These are phyloP conservation scores for Vultur gryphus DNA, from an alignment of 2,797 vertebrate genomes.

Conservation along the genomic window DNA sequence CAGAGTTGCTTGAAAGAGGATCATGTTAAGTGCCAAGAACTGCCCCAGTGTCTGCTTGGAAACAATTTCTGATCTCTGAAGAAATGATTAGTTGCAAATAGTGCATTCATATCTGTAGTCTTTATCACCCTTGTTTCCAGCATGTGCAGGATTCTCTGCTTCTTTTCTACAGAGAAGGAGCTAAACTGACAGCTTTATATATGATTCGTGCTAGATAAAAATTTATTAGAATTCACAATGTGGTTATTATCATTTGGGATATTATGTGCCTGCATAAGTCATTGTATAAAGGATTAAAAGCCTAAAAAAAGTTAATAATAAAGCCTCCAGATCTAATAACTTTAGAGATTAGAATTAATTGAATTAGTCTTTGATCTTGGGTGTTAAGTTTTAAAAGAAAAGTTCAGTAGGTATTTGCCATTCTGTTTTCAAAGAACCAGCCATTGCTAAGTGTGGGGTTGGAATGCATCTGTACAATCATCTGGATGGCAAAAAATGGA, in stretches of 20 bases:
- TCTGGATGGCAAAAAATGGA: neutral
- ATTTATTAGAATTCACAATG: constrained; percentile 47
- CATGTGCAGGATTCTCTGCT: neutral
- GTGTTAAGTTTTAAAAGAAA: constrained; percentile 46
- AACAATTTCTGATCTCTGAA: constrained; percentile 19
- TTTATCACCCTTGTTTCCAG: constrained; percentile 17
- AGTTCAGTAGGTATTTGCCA: constrained; percentile 23
- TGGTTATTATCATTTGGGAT: constrained; percentile 47
- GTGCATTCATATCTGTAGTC: neutral
- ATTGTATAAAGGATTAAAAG: constrained; percentile 65
- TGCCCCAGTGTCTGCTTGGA: neutral
- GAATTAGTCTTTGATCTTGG: constrained; percentile 69
- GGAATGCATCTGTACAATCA: neutral
- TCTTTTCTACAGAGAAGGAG: constrained; percentile 9
- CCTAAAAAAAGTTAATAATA: constrained; percentile 60
- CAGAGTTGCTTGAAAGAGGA: neutral
- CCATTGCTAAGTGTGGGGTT: neutral
- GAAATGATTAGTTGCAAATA: constrained; percentile 22
- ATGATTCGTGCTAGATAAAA: constrained; percentile 56
- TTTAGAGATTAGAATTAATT: constrained; percentile 69
- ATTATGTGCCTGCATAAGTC: constrained; percentile 26
- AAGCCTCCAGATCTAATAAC: constrained; percentile 52
- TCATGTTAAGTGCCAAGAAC: neutral
- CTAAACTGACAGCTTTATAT: constrained; percentile 53
- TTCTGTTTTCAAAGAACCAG: neutral